Percentiles rank a stretch among this genome's conserved stretches.
Conservation (phyloP, 2,888 invertebrate genomes). For the Drosophila crucigera region DNA sequence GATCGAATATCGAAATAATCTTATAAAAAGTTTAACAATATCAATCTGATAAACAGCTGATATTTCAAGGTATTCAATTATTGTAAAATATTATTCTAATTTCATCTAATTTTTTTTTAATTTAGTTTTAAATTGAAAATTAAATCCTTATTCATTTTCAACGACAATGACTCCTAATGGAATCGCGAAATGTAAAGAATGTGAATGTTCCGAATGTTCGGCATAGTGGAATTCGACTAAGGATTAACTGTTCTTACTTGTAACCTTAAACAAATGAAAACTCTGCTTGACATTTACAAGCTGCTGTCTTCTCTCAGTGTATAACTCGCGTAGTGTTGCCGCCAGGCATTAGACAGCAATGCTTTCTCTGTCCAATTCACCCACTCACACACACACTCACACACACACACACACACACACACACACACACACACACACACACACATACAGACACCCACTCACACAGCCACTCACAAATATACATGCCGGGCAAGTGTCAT, state of each 20-base stretch:
- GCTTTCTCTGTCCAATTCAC: not conserved
- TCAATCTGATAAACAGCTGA: too few relatives aligned
- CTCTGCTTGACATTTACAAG: not conserved
- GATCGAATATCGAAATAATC: not conserved
- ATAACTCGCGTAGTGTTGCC: not conserved
- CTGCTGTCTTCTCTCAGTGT: not conserved
- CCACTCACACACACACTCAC: conserved; percentile 5
- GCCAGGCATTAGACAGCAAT: not conserved
- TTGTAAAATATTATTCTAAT: too few relatives aligned
- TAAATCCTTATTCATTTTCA: not conserved
- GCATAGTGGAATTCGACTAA: not conserved
- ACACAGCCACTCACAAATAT: conserved; percentile 31
- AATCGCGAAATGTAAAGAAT: not conserved
- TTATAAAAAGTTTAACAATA: too few relatives aligned
- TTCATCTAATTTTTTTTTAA: too few relatives aligned
- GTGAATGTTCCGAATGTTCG: not conserved
- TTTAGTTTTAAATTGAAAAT: too few relatives aligned
- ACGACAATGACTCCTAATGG: too few relatives aligned
- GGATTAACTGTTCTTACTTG: not conserved
- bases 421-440: conserved; percentile 16
- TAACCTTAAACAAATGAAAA: not conserved
- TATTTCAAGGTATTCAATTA: too few relatives aligned
- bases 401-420: conserved; percentile 1
- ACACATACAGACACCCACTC: not conserved
- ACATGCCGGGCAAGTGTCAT: conserved; percentile 73